A percentile compares a stretch with the other conserved stretches of the same genome.
These are phyloP conservation scores for Botrylloides violaceus DNA, from an alignment of 23 tunicate genomes.

Conservation along the genomic window DNA sequence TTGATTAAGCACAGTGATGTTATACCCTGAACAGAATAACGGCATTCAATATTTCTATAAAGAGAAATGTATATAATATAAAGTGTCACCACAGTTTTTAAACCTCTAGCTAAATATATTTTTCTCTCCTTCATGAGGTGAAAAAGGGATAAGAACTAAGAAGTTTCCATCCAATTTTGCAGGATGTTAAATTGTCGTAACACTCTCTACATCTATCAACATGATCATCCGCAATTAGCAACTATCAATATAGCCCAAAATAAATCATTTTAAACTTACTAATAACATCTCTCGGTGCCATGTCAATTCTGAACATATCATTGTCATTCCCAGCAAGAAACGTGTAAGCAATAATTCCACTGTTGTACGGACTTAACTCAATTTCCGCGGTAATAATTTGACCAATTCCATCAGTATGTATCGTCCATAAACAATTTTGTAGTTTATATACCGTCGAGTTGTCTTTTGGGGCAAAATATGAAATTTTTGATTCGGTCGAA, in stretches of 20 bases:
- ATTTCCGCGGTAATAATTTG: background rate
- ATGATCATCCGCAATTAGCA: too few relatives aligned
- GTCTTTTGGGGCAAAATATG: background rate
- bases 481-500: background rate
- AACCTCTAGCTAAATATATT: too few relatives aligned
- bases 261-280: background rate
- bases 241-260: too few relatives aligned
- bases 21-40: constrained; percentile 3
- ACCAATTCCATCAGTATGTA: background rate
- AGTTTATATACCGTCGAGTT: background rate
- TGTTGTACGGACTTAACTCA: background rate
- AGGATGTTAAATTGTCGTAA: too few relatives aligned
- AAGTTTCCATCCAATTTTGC: too few relatives aligned
- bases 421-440: constrained; percentile 4
- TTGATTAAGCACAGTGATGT: background rate
- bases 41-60: too few relatives aligned
- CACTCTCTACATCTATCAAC: too few relatives aligned
- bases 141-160: too few relatives aligned
- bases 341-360: background rate
- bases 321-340: constrained; percentile 10
- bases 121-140: too few relatives aligned
- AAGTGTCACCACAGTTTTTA: too few relatives aligned
- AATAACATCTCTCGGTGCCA: background rate
- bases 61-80: too few relatives aligned
- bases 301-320: constrained; percentile 10